Percentiles rank a stretch among this genome's conserved stretches.
phyloP scores from a whole-genome alignment of 1,140 invertebrate genomes.

The Octopus sinensis region DNA sequence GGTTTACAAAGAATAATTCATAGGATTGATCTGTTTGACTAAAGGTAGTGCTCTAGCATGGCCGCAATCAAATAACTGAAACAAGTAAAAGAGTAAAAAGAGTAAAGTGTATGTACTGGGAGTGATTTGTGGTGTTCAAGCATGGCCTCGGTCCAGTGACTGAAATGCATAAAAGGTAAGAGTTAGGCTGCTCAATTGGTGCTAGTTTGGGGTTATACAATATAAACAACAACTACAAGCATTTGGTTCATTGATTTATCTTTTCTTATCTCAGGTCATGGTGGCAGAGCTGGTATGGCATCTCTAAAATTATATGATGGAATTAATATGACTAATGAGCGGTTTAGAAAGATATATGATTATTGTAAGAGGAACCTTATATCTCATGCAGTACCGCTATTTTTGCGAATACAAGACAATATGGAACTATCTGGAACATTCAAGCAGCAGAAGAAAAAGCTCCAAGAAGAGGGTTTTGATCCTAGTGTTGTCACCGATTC shows the following conservation, averaged over 20 bases:
- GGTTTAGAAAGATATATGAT: conserved; percentile 37
- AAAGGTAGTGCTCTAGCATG: no score
- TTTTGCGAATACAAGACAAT: conserved; percentile 67
- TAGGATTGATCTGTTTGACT: no score
- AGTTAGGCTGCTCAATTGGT: neutral
- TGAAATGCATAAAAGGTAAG: neutral
- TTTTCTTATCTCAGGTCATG: neutral
- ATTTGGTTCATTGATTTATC: neutral
- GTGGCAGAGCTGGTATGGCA: conserved; percentile 10
- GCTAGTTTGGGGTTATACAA: neutral
- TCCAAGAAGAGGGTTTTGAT: conserved; percentile 89
- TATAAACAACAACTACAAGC: neutral
- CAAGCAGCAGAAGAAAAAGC: conserved; percentile 49
- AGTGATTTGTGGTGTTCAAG: neutral
- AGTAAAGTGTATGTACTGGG: neutral
- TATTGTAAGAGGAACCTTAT: conserved; percentile 64
- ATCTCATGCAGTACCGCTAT: conserved; percentile 80
- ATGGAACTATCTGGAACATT: conserved; percentile 40
- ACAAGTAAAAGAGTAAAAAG: no score
- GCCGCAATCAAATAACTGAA: no score
- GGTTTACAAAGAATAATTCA: no score
- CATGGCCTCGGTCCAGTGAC: neutral
- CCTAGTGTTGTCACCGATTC: conserved; percentile 74
- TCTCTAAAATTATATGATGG: conserved; percentile 17
- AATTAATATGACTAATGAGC: conserved; percentile 19